Base-by-base conservation (phyloP, 2,797 vertebrate genomes). In the Xenops minutus region DNA sequence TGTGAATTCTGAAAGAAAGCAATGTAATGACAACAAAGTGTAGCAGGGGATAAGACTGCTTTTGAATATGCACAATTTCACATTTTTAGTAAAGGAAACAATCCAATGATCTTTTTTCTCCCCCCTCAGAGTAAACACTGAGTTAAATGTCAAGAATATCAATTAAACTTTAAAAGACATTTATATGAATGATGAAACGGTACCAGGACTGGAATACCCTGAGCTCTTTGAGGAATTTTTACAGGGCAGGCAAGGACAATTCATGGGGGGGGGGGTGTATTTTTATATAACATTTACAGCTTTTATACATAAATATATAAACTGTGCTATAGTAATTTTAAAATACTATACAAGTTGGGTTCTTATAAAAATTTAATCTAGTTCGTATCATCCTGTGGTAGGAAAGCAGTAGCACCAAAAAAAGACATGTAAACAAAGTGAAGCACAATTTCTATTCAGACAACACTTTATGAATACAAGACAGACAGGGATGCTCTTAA, bases 1-100 rank as follows among this genome's bases (percentile, higher is more conserved):
- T 98, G 51, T 97, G 98, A 95, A 95, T 98, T 85, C 97, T 97
- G 83, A 98, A 26, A 49, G 80, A 93, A 89, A 52, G 14, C n/a
- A 85, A 41, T 32, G 19, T 48, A 79, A 49, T 18, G 18, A 54
- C 12, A 52, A 61, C 72, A 58, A 29, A 22, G 12, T n/a, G 20
- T 19, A 82, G 41, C 43, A 92, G 4, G 17, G 8, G n/a, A 4
- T 10, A 36, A 56, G 34, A 54, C 11, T 54, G 26, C 43, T 83
- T 88, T 26, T 61, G 37, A 71, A 91, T 9, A 34, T 19, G 17
- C 32, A 51, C 2, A 58, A 16, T 21, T 58, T 15, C 54, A 21
- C 15, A 34, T 59, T 84, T 93, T 64, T 13, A 81, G 9, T 48
- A 58, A 89, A 82, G 37, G 12, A 63, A 69, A 41, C 30, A 63